phyloP scores from a whole-genome alignment of 2,888 invertebrate species.

The Nymphalis urticae region DNA sequence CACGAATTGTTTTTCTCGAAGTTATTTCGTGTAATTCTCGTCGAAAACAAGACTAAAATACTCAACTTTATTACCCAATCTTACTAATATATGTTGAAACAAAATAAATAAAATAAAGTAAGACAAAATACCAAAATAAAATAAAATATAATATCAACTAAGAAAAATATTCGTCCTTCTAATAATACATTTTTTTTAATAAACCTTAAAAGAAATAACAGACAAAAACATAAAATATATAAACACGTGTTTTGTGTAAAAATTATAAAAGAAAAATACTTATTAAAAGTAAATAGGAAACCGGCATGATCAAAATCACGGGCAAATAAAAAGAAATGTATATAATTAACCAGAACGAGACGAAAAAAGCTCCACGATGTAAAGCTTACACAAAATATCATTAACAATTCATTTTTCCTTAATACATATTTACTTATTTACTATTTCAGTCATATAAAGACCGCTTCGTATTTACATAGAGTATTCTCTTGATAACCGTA shows the following conservation, averaged over 20 bases:
- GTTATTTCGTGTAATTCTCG: slow-evolving; percentile 34
- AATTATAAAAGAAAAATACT: background rate
- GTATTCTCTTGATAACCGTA: too few species aligned
- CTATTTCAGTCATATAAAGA: too few species aligned
- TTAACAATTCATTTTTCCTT: too few species aligned
- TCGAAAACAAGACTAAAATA: slow-evolving; percentile 38
- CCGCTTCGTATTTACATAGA: too few species aligned
- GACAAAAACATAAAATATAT: background rate
- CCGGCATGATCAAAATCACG: background rate
- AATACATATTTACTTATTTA: too few species aligned
- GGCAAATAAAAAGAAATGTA: background rate
- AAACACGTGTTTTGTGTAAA: slow-evolving; percentile 2
- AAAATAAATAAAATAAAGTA: background rate
- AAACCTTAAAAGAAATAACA: background rate
- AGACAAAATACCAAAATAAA: background rate
- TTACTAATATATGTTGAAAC: slow-evolving; percentile 17
- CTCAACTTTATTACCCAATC: slow-evolving; percentile 24
- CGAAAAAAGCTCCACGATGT: too few species aligned
- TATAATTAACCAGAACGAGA: background rate
- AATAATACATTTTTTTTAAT: background rate
- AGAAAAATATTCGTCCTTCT: background rate
- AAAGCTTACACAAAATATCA: too few species aligned
- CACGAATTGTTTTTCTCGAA: slow-evolving; percentile 34
- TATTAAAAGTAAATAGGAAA: background rate
- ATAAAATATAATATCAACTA: slow-evolving; percentile 3